Evolutionary conservation across 2,113 vertebrate genomes (phyloP).

Genomic region (Pseudorectes ferrugineus): DNA sequence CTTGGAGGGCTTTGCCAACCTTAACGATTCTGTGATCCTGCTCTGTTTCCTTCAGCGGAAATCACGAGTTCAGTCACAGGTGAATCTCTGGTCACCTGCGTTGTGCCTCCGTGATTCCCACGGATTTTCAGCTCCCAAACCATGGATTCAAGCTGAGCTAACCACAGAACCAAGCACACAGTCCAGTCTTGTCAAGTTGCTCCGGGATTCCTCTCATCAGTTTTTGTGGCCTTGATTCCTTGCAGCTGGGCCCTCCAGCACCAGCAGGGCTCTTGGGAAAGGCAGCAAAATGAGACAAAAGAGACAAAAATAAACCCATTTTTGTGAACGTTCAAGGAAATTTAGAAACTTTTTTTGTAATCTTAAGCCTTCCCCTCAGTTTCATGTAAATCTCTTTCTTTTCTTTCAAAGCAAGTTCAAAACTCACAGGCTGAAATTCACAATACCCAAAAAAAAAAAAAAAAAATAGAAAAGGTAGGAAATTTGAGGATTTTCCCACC

Average conservation of each 20-base stretch:
- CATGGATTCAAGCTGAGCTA: not conserved
- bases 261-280: not conserved
- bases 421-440: not conserved
- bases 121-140: not conserved
- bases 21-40: rapidly evolving
- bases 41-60: not conserved
- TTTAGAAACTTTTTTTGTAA: not conserved
- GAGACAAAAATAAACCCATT: rapidly evolving
- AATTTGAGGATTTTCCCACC: conserved; percentile 61
- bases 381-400: not conserved
- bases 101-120: not conserved
- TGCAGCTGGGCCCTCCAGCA: not conserved
- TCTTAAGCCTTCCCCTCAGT: rapidly evolving
- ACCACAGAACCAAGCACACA: rapidly evolving
- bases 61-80: not conserved
- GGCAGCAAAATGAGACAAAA: not conserved
- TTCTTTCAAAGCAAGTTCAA: not conserved
- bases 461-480: not conserved
- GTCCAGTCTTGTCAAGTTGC: not conserved
- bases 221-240: not conserved
- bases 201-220: not conserved
- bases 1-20: not conserved
- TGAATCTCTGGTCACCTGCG: not conserved
- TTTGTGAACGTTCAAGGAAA: not conserved
- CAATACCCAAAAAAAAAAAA: not conserved